Conservation (phyloP, 1,140 invertebrate genomes). For the Zaprionus capensis region DNA sequence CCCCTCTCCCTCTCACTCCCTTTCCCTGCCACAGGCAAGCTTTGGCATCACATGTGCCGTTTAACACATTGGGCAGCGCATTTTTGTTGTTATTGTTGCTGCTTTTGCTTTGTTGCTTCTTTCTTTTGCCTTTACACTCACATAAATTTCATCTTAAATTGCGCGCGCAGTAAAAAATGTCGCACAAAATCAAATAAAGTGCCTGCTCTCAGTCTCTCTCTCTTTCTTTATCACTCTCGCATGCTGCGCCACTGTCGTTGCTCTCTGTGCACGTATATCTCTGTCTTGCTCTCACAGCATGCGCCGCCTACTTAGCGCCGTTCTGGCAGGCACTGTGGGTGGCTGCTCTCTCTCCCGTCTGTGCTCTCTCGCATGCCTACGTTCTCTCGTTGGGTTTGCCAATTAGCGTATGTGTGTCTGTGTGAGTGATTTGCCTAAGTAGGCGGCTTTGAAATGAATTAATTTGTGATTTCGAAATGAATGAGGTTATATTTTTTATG, state of each 20-base stretch:
- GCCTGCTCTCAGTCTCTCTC: not conserved
- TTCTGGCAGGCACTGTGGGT: slow-evolving; percentile 46
- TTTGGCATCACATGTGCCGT: slow-evolving; percentile 81
- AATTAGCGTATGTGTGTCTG: slow-evolving; percentile 62
- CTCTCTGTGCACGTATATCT: not conserved
- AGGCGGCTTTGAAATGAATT: slow-evolving; percentile 65
- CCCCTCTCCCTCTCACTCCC: not conserved
- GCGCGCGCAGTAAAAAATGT: slow-evolving; percentile 70
- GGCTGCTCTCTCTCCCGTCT: slow-evolving; percentile 33
- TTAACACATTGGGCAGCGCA: slow-evolving; percentile 73
- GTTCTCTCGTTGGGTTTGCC: slow-evolving; percentile 49
- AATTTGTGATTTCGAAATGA: slow-evolving; percentile 78
- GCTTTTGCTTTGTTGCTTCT: slow-evolving; percentile 4
- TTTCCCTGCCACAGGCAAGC: slow-evolving; percentile 10
- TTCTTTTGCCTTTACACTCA: slow-evolving; percentile 40
- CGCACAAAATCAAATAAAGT: slow-evolving; percentile 12
- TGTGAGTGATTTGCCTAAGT: slow-evolving; percentile 66
- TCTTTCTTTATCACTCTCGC: not conserved
- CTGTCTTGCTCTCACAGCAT: not conserved
- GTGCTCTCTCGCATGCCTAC: slow-evolving; percentile 2
- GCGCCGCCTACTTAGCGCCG: slow-evolving; percentile 74
- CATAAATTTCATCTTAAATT: slow-evolving; percentile 83
- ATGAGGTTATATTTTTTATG: slow-evolving; percentile 49
- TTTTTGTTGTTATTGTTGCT: slow-evolving; percentile 28
- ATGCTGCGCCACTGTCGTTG: not conserved